Base-by-base conservation (phyloP, 2,888 invertebrate genomes). In the Tiliacea citrago region DNA sequence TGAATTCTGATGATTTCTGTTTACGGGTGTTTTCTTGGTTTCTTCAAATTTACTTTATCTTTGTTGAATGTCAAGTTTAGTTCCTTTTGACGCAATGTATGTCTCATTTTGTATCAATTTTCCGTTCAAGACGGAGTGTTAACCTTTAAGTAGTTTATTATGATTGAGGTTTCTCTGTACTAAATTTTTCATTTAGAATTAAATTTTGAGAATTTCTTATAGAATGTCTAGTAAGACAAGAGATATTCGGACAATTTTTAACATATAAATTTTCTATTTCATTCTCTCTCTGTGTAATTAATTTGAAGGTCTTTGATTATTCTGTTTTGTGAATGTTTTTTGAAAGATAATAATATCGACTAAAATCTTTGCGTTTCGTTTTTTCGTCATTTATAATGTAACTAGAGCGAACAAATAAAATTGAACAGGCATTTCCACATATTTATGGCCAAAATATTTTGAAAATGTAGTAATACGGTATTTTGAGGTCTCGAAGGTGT, bases 361-460 rank as follows among this genome's bases (percentile, higher is more conserved):
- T 55, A 35, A 24, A 61, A 66, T n/a, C 10, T 35, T 65, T 47
- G 57, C 18, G 12, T 68, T 29, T 24, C 3, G 21, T 42, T 49
- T 65, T 53, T 49, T 39, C 21, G 35, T 51, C 2, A 47, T 77
- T 66, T 66, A 12, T 72, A 55, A 75, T 63, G 73, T 68, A 21
- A 55, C 57, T 35, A 29, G n/a, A n/a, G 77, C 68, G 39, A 70
- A 45, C 68, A 70, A 80, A 83, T 82, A 80, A 76, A 76, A 68
- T 1, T 51, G 55, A 57, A 70, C 47, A 5, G 58, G 18, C 39
- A 18, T 67, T 58, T 39, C 35, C n/a, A 12, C 69, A 58, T 42
- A 63, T 66, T 67, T 70, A 70, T 75, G 69, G 39, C 39, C 42
- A 62, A 73, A 77, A 67, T 60, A 55, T 75, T 57, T 35, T 24